These are phyloP conservation scores for Pissodes strobi DNA, from an alignment of 1,140 invertebrate genomes.

Conservation along the genomic window DNA sequence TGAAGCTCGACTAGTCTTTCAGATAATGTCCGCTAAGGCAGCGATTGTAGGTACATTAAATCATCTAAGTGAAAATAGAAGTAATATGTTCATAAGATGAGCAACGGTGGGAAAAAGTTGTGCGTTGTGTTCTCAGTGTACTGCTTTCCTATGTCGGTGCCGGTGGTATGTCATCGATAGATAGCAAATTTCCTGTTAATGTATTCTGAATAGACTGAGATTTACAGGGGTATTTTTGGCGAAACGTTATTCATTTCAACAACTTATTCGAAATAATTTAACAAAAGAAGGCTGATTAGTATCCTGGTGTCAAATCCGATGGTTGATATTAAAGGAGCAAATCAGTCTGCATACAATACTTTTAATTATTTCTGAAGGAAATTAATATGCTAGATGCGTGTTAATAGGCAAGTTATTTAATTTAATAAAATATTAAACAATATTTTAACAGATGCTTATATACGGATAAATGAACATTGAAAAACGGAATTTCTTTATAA, in stretches of 20 bases:
- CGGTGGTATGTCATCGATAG: constrained; percentile 5
- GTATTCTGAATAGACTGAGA: neutral
- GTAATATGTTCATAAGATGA: constrained; percentile 47
- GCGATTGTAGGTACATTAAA: constrained; percentile 48
- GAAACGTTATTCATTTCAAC: neutral
- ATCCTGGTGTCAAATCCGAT: neutral
- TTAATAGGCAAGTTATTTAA: no score
- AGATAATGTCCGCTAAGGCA: constrained; percentile 47
- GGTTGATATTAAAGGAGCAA: neutral
- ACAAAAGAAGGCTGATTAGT: neutral
- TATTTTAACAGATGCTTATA: no score
- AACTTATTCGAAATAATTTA: no score
- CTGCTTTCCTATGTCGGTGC: neutral
- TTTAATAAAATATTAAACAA: no score
- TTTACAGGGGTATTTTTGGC: neutral
- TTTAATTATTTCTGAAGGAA: no score
- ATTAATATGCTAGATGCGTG: no score
- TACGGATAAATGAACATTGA: no score
- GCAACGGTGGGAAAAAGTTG: constrained; percentile 52
- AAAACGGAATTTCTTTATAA: no score
- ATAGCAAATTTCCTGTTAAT: neutral
- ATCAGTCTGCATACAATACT: no score
- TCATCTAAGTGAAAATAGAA: constrained; percentile 48
- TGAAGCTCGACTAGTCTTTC: constrained; percentile 41
- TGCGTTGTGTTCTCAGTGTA: constrained; percentile 50